phyloP scores from a whole-genome alignment of 2,797 vertebrate species.

The Spinibarbus caldwelli region DNA sequence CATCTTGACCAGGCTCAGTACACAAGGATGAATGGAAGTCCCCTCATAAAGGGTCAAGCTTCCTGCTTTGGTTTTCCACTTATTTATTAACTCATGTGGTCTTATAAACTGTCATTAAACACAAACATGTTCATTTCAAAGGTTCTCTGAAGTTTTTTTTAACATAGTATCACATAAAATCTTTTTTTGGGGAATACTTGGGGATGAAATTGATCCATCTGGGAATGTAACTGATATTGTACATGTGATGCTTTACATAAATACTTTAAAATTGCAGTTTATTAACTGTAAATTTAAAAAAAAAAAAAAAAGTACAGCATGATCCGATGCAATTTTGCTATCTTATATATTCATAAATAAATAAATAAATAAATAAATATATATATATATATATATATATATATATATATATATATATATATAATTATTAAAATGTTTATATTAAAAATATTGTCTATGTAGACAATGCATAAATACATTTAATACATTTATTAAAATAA shows the following conservation, averaged over 20 bases:
- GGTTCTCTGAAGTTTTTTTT: background rate
- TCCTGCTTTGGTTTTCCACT: slow-evolving; percentile 17
- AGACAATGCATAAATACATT: too few relatives aligned
- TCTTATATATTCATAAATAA: background rate
- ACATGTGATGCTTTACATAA: background rate
- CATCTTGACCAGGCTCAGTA: background rate
- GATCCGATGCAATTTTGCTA: background rate
- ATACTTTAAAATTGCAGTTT: background rate
- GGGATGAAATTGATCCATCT: background rate
- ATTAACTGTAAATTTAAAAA: background rate
- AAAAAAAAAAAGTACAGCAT: background rate
- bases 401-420: background rate
- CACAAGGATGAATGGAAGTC: background rate
- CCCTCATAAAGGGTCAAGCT: background rate
- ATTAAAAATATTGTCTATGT: too few relatives aligned
- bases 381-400: too few relatives aligned
- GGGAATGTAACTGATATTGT: background rate
- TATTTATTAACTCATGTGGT: background rate
- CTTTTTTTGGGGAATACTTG: background rate
- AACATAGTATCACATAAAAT: background rate
- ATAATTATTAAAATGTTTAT: too few relatives aligned
- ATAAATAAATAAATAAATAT: background rate
- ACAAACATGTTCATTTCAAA: background rate
- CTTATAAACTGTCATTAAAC: background rate
- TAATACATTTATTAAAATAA: too few relatives aligned